These are phyloP conservation scores for Anolis apletophallus DNA, from an alignment of 2,797 vertebrate genomes.

Conservation along the genomic window DNA sequence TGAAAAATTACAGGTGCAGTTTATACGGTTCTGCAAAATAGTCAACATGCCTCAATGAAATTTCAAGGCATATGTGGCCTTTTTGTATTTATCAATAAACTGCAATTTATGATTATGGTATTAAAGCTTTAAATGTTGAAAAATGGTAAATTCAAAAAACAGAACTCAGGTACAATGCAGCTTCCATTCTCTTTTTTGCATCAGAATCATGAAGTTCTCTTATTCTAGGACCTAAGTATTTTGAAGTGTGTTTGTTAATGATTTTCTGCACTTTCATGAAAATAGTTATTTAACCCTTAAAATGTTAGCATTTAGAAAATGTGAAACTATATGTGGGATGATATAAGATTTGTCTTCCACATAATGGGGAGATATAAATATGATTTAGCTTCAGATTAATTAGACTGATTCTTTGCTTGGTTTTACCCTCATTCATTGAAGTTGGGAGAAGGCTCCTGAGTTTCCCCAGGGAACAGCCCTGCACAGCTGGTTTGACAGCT, in stretches of 20 bases:
- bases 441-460: no score
- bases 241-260: background rate
- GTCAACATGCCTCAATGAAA: slow-evolving; percentile 29
- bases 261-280: background rate
- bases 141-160: slow-evolving; percentile 36
- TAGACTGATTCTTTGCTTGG: background rate
- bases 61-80: slow-evolving; percentile 2
- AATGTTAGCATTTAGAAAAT: slow-evolving; percentile 25
- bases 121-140: slow-evolving; percentile 34
- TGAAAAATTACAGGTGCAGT: slow-evolving; percentile 53
- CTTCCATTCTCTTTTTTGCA: background rate
- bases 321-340: background rate
- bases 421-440: no score
- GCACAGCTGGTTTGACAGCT: no score
- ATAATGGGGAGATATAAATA: background rate
- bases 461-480: no score
- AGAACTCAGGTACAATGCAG: slow-evolving; percentile 24
- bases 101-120: slow-evolving; percentile 38
- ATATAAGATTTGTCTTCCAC: background rate
- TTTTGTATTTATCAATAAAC: slow-evolving; percentile 51
- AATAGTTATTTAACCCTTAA: background rate
- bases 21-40: slow-evolving; percentile 40
- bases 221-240: slow-evolving; percentile 8
- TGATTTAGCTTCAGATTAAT: background rate
- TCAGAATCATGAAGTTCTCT: background rate